Percentiles rank a stretch among this genome's conserved stretches.
These are phyloP conservation scores for Otocyon megalotis DNA, from an alignment of 2,113 vertebrate genomes.

Conservation along the genomic window DNA sequence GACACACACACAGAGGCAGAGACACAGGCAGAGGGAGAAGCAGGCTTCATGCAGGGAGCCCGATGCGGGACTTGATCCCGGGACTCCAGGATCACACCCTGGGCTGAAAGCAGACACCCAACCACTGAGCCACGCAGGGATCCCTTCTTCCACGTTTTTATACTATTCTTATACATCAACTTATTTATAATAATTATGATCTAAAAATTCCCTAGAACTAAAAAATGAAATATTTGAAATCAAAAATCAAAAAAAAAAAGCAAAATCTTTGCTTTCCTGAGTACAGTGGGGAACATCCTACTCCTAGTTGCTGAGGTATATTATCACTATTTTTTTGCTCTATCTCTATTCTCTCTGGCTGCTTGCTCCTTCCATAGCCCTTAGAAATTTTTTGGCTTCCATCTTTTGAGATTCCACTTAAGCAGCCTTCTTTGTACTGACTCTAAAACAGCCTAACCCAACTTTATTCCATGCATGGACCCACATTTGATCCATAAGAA, in stretches of 20 bases:
- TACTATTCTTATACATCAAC: background rate
- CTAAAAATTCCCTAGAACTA: background rate
- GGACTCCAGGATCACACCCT: too few relatives aligned
- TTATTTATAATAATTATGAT: background rate
- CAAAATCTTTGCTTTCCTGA: background rate
- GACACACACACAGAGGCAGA: too few relatives aligned
- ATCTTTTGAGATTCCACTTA: background rate
- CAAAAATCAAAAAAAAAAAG: background rate
- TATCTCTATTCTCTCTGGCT: background rate
- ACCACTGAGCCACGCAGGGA: too few relatives aligned
- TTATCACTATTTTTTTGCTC: background rate
- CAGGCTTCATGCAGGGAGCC: too few relatives aligned
- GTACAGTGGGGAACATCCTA: background rate
- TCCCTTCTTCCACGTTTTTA: background rate
- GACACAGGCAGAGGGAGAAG: too few relatives aligned
- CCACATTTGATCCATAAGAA: background rate
- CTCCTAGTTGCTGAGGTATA: background rate
- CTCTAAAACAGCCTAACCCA: background rate
- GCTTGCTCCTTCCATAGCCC: background rate
- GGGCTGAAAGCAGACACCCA: too few relatives aligned
- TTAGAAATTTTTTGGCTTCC: conserved; percentile 36
- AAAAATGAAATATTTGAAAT: background rate
- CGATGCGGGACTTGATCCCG: too few relatives aligned
- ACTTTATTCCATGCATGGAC: background rate
- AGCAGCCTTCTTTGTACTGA: background rate